phyloP scores from a whole-genome alignment of 2,888 invertebrate species.

The Metacarcinus magister region DNA sequence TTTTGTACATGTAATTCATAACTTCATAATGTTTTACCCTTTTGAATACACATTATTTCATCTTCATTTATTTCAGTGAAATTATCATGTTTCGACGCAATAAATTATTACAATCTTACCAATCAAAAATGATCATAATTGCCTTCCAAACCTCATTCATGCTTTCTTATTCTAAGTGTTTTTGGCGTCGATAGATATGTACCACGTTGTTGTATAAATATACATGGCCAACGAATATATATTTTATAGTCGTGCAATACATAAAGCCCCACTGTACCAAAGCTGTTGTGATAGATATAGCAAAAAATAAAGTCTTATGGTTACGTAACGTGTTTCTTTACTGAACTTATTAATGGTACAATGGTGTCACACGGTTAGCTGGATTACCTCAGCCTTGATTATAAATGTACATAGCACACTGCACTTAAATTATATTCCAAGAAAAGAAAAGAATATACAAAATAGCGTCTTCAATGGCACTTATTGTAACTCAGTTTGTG shows the following conservation, averaged over 20 bases:
- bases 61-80: neutral
- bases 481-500: neutral
- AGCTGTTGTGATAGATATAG: slow-evolving; percentile 77
- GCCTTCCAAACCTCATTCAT: neutral
- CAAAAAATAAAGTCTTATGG: slow-evolving; percentile 62
- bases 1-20: neutral
- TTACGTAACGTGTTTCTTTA: slow-evolving; percentile 3
- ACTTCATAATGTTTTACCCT: neutral
- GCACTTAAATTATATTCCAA: neutral
- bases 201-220: slow-evolving; percentile 60
- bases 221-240: slow-evolving; percentile 47
- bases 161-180: slow-evolving; percentile 54
- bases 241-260: slow-evolving; percentile 77
- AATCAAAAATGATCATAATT: slow-evolving; percentile 41
- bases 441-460: neutral
- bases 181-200: slow-evolving; percentile 10
- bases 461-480: neutral
- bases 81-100: neutral
- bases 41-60: slow-evolving; percentile 30
- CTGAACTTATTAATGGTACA: neutral
- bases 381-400: neutral
- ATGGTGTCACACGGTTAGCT: neutral
- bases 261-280: slow-evolving; percentile 73
- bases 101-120: slow-evolving; percentile 38
- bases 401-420: neutral